Conservation (phyloP, 2,888 invertebrate species). For the Pyrgus malvae region DNA sequence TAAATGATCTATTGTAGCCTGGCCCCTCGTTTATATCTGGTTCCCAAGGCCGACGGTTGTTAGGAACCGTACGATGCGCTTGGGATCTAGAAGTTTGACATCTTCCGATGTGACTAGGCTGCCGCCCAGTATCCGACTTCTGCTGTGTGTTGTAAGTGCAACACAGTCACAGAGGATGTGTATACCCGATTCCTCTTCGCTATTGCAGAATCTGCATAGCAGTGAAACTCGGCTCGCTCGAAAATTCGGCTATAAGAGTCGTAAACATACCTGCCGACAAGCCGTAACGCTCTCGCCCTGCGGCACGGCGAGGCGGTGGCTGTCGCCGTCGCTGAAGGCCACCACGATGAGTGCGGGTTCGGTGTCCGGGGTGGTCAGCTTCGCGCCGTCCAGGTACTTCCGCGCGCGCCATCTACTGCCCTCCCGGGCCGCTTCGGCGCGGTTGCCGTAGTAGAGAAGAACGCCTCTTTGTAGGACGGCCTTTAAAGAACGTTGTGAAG, state of each 20-base stretch:
- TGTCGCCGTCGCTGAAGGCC: conserved; percentile 81
- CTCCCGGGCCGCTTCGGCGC: conserved; percentile 83
- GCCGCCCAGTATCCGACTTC: no score
- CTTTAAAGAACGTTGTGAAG: conserved; percentile 42
- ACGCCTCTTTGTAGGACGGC: conserved; percentile 86
- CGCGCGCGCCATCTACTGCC: conserved; percentile 80
- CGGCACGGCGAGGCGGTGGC: conserved; percentile 77
- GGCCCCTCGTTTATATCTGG: neutral
- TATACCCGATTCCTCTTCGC: no score
- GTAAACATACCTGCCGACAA: conserved; percentile 63
- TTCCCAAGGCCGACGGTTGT: no score
- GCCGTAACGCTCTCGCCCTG: conserved; percentile 51
- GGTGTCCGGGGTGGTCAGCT: conserved; percentile 60
- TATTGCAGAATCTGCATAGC: no score
- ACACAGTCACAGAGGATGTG: no score
- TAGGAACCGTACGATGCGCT: no score
- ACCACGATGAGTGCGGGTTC: conserved; percentile 75
- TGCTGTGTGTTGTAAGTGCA: no score
- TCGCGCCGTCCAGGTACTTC: conserved; percentile 85
- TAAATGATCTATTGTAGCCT: no score
- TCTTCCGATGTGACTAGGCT: no score
- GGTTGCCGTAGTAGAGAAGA: conserved; percentile 81
- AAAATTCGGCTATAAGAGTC: neutral
- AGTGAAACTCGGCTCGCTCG: neutral
- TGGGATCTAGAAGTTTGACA: no score